Base-by-base conservation (phyloP, 2,113 vertebrate species). In the Gopherus evgoodei region DNA sequence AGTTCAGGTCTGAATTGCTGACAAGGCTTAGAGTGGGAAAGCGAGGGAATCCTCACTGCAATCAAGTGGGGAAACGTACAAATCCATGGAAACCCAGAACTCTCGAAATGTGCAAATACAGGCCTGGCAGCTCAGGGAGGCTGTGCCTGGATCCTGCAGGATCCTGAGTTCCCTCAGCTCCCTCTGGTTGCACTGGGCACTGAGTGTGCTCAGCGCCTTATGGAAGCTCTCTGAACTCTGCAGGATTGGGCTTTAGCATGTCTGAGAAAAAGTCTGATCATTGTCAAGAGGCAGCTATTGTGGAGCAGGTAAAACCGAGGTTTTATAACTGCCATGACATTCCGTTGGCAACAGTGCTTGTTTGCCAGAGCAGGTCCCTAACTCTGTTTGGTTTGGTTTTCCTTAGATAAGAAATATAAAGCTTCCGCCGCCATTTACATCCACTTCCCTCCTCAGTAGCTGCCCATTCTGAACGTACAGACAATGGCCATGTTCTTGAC, bases 201-300 rank as follows among this genome's bases (percentile, higher is more conserved):
- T 0, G 19, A 78, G 16, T 1, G 1, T 10, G 19, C 24, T 83
- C 50, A 75, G 88, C 93, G 21, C 25, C 0, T 53, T 3, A 53
- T 57, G 1, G 0, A 0, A 13, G 4, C 5, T 25, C 69, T 21
- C 65, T 10, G 35, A 21, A 38, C 35, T 9, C 9, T 10, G 8
- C n/a, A 35, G 88, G 69, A 44, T 17, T 1, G 4, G 0, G 0
- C 76, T 14, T 47, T 69, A 11, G 62, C 78, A 76, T 49, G 54
- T 0, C 0, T 0, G 3, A 35, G 91, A 62, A 89, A 0, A 10
- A 38, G 65, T 19, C 17, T n/a, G 65, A 9, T 17, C 17, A 19
- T 69, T 69, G 65, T 35, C 29, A 19, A 2, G 4, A 8, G 95
- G 82, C 69, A 21, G 52, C 91, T 94, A 81, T 38, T 1, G 2